Base-by-base conservation (phyloP, 2,888 invertebrate species). In the Hydroisotoma schaefferi region DNA sequence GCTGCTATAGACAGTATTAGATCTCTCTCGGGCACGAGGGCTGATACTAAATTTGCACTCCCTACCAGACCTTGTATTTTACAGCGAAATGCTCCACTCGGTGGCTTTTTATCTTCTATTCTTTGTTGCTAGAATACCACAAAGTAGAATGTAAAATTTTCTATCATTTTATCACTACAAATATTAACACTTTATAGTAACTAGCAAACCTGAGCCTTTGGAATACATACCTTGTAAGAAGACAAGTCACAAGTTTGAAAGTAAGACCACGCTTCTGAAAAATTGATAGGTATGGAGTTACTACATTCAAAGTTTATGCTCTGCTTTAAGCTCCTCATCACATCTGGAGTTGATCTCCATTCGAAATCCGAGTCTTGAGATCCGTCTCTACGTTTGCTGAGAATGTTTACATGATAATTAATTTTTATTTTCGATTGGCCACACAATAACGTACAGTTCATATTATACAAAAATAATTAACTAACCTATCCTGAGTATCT, bases 201-300 rank as follows among this genome's bases (percentile, higher is more conserved):
- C 33, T 10, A 33, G 33, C 6, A 10, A 33, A 33, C 15, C 6
- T 33, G 15, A 33, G 15, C 15, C 15, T 33, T 10, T 33, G 6
- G 15, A 33, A 10, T 33, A 43, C 61, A 55, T 59, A 73, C 71
- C 54, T 62, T 61, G 40, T 63, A 59, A 25, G 61, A 61, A 18
- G 70, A 65, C 69, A 71, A 68, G 48, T 70, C 70, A 66, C 67
- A 63, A 18, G 70, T 65, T 58, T 69, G 69, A 57, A 73, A 73
- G 52, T 68, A 73, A n/a, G 73, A 71, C 73, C 73, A 73, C 1
- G 73, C 70, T 56, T 73, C 73, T 0, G 73, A 56, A 29, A 73
- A 73, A 43, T 73, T 73, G 27, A 73, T 73, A 1, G 72, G 72
- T 22, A 73, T 71, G 0, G 70, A 65, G 55, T 70, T 72, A 53